Conservation (phyloP, 1,140 invertebrate species). For the Tetramorium simillimum region DNA sequence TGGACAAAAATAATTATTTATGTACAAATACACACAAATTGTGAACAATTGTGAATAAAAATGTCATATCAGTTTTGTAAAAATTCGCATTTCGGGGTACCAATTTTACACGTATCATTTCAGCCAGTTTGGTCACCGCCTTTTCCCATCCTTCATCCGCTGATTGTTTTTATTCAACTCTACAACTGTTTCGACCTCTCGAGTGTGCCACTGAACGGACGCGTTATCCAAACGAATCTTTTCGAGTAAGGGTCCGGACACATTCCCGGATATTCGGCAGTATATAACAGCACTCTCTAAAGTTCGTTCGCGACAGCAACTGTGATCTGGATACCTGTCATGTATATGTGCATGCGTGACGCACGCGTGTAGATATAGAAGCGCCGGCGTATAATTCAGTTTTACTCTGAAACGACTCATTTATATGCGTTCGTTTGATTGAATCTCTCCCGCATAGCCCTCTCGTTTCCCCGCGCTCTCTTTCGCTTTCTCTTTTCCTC, state of each 20-base stretch:
- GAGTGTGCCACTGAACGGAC: conserved; percentile 48
- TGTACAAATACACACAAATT: too few species aligned
- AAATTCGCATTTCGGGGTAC: too few species aligned
- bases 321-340: conserved; percentile 47
- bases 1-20: too few species aligned
- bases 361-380: conserved; percentile 70
- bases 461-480: conserved; percentile 37
- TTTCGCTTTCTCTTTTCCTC: neutral
- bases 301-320: conserved; percentile 58
- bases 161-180: conserved; percentile 25
- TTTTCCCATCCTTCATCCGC: neutral
- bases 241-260: conserved; percentile 54
- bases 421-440: conserved; percentile 84
- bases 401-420: conserved; percentile 83
- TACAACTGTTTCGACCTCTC: conserved; percentile 19
- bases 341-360: conserved; percentile 29
- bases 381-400: conserved; percentile 79
- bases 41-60: too few species aligned
- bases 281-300: conserved; percentile 42
- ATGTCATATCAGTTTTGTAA: too few species aligned
- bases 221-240: conserved; percentile 72
- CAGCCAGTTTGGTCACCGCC: neutral
- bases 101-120: neutral
- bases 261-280: conserved; percentile 66
- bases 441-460: conserved; percentile 76